Conservation (phyloP, 2,797 vertebrate species). For the Gorsachius magnificus region DNA sequence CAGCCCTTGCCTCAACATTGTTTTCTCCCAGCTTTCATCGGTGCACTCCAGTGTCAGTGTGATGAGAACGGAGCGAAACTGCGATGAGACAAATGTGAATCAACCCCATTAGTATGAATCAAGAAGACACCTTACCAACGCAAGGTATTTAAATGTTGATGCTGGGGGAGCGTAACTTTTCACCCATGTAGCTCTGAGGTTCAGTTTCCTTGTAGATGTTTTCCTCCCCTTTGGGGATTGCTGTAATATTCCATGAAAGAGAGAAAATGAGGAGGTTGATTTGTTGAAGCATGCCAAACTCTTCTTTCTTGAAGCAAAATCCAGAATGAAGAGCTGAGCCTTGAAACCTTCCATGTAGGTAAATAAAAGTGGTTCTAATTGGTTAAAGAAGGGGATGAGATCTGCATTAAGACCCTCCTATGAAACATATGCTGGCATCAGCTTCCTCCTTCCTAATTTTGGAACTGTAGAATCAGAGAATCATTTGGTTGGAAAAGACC, state of each 20-base stretch:
- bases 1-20: neutral
- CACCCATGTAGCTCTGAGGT: neutral
- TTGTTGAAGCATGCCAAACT: neutral
- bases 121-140: neutral
- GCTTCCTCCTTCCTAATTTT: neutral
- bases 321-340: neutral
- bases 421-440: accelerated
- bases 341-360: neutral
- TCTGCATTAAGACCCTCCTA: neutral
- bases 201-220: neutral
- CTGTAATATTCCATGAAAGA: neutral
- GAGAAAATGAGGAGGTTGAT: neutral
- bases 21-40: neutral
- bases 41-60: neutral
- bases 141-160: neutral
- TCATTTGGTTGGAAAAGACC: too few relatives aligned
- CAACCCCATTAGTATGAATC: neutral
- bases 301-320: neutral
- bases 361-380: neutral
- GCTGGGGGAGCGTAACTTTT: neutral
- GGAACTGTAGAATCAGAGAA: too few relatives aligned
- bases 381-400: neutral
- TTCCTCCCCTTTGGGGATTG: neutral
- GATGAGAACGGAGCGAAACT: neutral
- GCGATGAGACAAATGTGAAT: neutral